These are phyloP conservation scores for Triplophysa tibetana DNA, from an alignment of 2,113 vertebrate genomes.

Conservation along the genomic window DNA sequence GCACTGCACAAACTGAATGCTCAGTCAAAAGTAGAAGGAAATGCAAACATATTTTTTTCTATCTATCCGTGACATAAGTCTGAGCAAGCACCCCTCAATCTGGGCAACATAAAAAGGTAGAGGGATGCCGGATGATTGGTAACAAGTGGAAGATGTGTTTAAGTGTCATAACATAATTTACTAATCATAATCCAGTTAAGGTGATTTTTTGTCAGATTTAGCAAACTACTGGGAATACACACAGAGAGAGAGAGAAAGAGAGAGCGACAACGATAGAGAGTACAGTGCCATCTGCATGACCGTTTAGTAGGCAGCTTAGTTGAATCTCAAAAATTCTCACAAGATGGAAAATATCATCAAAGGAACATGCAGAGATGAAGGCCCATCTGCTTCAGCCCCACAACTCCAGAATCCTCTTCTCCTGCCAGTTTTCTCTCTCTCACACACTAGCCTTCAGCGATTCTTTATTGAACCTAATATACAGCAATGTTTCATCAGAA, in stretches of 20 bases:
- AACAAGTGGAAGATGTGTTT: too few relatives aligned
- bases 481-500: constrained; percentile 1
- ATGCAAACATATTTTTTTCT: too few relatives aligned
- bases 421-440: constrained; percentile 18
- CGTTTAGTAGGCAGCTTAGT: constrained; percentile 27
- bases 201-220: background rate
- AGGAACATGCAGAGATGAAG: constrained; percentile 31
- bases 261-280: constrained; percentile 16
- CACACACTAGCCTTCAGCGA: background rate
- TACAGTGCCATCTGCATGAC: constrained; percentile 26
- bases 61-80: too few relatives aligned
- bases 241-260: background rate
- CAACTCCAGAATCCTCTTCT: background rate
- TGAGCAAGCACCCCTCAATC: too few relatives aligned
- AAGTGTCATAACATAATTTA: too few relatives aligned
- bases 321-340: constrained; percentile 31
- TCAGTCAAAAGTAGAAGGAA: too few relatives aligned
- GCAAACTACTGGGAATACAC: background rate
- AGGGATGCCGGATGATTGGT: too few relatives aligned
- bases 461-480: background rate
- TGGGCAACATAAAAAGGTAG: too few relatives aligned
- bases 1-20: too few relatives aligned
- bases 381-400: constrained; percentile 35
- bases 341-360: constrained; percentile 40
- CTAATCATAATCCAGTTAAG: too few relatives aligned